A percentile compares a stretch with the other conserved stretches of the same genome.
Evolutionary conservation across 2,113 vertebrate species (phyloP).

Genomic region (Microtus ochrogaster): DNA sequence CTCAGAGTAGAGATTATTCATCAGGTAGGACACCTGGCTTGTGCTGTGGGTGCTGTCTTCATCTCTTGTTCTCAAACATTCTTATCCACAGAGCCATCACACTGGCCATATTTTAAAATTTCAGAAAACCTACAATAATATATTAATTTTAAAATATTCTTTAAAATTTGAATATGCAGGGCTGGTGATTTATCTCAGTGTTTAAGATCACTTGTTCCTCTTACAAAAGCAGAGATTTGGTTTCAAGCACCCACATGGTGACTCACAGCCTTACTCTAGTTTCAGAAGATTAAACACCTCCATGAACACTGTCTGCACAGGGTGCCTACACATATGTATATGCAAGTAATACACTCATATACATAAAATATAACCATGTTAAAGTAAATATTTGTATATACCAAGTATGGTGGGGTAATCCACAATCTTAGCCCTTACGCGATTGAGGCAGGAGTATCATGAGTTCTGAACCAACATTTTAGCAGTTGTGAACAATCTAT

Average conservation of each 20-base stretch:
- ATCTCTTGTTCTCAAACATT: neutral
- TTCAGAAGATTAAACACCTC: neutral
- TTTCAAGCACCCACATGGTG: neutral
- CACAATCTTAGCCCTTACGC: neutral
- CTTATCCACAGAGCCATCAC: neutral
- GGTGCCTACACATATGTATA: neutral
- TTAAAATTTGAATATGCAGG: neutral
- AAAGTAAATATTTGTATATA: neutral
- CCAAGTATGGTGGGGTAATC: neutral
- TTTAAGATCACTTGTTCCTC: neutral
- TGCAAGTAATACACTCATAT: neutral
- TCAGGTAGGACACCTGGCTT: neutral
- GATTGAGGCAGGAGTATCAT: neutral
- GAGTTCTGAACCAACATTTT: neutral
- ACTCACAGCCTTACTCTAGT: neutral
- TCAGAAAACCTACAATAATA: neutral
- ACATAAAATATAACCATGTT: neutral
- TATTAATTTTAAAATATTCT: neutral
- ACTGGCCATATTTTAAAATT: neutral
- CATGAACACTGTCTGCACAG: neutral
- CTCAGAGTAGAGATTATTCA: neutral
- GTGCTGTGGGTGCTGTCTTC: neutral
- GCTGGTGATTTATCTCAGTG: neutral
- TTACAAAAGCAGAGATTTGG: neutral
- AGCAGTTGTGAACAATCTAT: neutral